Conservation (phyloP, 2,113 vertebrate genomes). For the Trogon surrucura region DNA sequence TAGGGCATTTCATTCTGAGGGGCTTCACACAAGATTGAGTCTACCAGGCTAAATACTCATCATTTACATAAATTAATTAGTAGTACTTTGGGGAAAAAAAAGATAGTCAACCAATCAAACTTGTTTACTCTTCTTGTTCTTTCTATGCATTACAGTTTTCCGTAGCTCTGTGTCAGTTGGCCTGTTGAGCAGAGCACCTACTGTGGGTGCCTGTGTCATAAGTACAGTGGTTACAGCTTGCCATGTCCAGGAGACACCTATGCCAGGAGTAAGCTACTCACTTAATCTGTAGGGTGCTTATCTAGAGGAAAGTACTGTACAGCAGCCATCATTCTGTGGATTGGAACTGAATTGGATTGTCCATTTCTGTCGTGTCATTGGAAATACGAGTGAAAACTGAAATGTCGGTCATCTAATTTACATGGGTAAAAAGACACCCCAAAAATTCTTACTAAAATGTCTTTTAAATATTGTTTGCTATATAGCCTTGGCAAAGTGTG, state of each 20-base stretch:
- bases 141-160: neutral
- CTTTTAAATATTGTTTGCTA: neutral
- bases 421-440: too few relatives aligned
- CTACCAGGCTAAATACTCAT: neutral
- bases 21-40: neutral
- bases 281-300: neutral
- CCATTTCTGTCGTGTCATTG: neutral
- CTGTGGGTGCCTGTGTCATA: neutral
- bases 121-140: neutral
- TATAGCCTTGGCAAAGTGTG: neutral
- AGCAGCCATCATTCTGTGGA: neutral
- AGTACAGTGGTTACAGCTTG: neutral
- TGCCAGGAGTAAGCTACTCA: neutral
- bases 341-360: neutral
- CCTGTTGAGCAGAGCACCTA: neutral
- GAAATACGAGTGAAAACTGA: neutral
- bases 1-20: neutral
- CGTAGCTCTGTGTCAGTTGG: neutral
- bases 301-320: neutral
- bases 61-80: neutral
- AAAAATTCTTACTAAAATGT: neutral
- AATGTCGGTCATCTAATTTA: neutral
- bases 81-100: neutral
- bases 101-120: neutral
- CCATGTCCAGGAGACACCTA: rapidly evolving